Percentiles rank a stretch among this genome's conserved stretches.
Conservation (phyloP, 1,140 invertebrate species). For the Gonatopus flavifemur region DNA sequence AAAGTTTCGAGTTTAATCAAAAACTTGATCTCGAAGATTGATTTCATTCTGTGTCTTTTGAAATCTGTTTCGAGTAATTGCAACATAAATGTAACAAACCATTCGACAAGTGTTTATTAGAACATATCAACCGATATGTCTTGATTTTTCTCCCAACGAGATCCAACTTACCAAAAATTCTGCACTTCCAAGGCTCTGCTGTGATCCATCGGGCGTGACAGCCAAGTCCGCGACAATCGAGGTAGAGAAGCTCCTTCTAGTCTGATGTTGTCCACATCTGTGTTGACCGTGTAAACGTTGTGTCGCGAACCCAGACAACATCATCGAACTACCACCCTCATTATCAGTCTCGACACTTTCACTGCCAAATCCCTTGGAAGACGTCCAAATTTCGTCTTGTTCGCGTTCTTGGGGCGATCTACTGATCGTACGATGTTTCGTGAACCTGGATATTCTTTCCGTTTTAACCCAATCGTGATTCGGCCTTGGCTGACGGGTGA, state of each 20-base stretch:
- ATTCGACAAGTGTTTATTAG: too few species aligned
- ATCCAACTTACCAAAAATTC: conserved; percentile 42
- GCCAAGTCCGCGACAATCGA: conserved; percentile 46
- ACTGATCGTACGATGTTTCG: conserved; percentile 43
- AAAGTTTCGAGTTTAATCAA: too few species aligned
- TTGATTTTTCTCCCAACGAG: too few species aligned
- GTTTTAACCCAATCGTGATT: conserved; percentile 48
- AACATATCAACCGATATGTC: too few species aligned
- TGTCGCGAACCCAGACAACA: conserved; percentile 27
- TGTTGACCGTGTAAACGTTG: conserved; percentile 31
- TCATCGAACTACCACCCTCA: conserved; percentile 26
- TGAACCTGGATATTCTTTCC: conserved; percentile 40
- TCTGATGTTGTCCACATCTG: conserved; percentile 42
- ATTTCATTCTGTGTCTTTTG: too few species aligned
- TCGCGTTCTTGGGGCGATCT: conserved; percentile 37
- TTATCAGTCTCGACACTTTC: conserved; percentile 34
- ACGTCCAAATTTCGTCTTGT: conserved; percentile 43
- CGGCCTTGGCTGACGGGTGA: conserved; percentile 42
- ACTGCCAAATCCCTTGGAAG: too few species aligned
- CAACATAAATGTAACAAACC: too few species aligned
- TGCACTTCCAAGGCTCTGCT: conserved; percentile 43
- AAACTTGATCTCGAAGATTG: too few species aligned
- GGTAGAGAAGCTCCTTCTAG: conserved; percentile 44
- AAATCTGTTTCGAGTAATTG: too few species aligned
- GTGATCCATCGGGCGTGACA: conserved; percentile 36